Base-by-base conservation (phyloP, 2,113 vertebrate genomes). In the Addax nasomaculatus region DNA sequence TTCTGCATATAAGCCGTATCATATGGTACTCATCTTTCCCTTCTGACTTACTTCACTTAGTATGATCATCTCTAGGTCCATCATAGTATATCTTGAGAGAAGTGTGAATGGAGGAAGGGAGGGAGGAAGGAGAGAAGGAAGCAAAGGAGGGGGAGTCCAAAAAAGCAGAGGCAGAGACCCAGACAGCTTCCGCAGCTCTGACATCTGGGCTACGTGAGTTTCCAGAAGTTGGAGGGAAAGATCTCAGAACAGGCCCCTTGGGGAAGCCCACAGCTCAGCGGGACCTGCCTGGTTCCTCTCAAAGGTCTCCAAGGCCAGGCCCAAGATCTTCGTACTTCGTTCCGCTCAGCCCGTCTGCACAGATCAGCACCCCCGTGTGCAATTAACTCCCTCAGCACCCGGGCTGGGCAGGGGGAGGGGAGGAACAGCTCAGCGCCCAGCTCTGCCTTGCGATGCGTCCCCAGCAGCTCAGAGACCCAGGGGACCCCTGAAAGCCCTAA, bases 391-490 rank as follows among this genome's bases (percentile, higher is more conserved):
- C 67, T 91, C 60, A 23, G 87, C 83, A n/a, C 25, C 4, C 3
- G 7, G 58, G 36, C 25, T 33, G 30, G 85, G 76, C 15, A n/a
- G 6, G 11, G 15, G 15, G 36, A 58, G 17, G 29, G 21, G 19
- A 55, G 43, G 25, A 17, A 2, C 11, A 85, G 1, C 64, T 78
- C 36, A 12, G 7, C 2, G 0, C 15, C 29, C n/a, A 14, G 39
- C 92, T 85, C 55, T 0, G 0, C 29, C 70, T 85, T 39, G 15
- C 0, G 1, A 45, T 33, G 47, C 13, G 15, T 70, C 30, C 62
- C 27, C 10, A 62, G 58, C 29, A 47, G 25, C 14, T 43, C 25
- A 33, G 86, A 86, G 73, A 73, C 23, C 70, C 29, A 29, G 17
- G 30, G 51, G 43, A 88, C 7, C 7, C 19, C 58, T 33, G 5